Conservation (phyloP, 2,797 vertebrate genomes). For the Onychomys arenicola region DNA sequence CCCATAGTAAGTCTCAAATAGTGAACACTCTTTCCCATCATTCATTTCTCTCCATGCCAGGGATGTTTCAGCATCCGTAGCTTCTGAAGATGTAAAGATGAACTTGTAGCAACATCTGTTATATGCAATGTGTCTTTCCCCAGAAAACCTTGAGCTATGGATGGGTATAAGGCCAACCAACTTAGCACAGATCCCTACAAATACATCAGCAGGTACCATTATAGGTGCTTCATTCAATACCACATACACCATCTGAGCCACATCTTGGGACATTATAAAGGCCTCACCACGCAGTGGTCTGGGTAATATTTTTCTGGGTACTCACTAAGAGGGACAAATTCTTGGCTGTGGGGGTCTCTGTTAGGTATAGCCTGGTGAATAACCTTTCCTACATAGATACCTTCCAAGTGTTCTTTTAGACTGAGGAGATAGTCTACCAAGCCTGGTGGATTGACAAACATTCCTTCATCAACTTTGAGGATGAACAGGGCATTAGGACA, state of each 20-base stretch:
- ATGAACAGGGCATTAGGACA: constrained; percentile 93
- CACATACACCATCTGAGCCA: constrained; percentile 92
- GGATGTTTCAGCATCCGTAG: constrained; percentile 86
- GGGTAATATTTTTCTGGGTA: constrained; percentile 92
- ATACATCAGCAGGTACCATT: constrained; percentile 88
- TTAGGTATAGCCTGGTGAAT: constrained; percentile 89
- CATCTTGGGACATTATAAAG: constrained; percentile 93
- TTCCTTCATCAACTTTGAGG: constrained; percentile 90
- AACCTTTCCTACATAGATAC: constrained; percentile 93
- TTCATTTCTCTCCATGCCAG: constrained; percentile 91
- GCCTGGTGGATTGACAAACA: constrained; percentile 91
- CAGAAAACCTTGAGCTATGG: constrained; percentile 95
- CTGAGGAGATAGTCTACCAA: constrained; percentile 91
- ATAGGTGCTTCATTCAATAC: constrained; percentile 85
- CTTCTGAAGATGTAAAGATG: constrained; percentile 92
- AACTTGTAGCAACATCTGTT: constrained; percentile 96
- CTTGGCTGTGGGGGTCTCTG: constrained; percentile 87
- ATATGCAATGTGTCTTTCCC: constrained; percentile 92
- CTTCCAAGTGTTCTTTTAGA: constrained; percentile 90
- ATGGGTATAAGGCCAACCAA: constrained; percentile 90
- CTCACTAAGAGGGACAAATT: constrained; percentile 87
- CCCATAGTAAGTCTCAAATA: constrained; percentile 93
- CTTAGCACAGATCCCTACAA: constrained; percentile 92
- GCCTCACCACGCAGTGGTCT: constrained; percentile 92
- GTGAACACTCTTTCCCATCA: constrained; percentile 85